A percentile compares a stretch with the other conserved stretches of the same genome.
Conservation (phyloP, 2,113 vertebrate genomes). For the Crocuta crocuta region DNA sequence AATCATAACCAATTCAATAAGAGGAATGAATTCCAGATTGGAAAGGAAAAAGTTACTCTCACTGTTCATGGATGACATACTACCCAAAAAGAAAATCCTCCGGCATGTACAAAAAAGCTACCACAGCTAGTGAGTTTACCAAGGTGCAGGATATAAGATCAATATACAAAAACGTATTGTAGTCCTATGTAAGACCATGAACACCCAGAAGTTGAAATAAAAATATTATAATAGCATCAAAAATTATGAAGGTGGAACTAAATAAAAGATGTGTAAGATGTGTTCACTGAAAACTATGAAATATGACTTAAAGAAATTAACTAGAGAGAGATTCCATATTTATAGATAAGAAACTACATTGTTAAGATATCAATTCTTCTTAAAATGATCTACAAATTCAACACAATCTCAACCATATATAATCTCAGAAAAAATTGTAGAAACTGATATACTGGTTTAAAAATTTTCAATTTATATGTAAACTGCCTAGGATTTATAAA, state of each 20-base stretch:
- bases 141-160: neutral
- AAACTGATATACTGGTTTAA: neutral
- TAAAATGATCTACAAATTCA: neutral
- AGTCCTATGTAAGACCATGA: neutral
- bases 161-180: neutral
- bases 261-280: neutral
- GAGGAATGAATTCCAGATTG: neutral
- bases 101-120: neutral
- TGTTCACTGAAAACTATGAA: neutral
- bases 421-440: neutral
- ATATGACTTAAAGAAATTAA: conserved; percentile 18
- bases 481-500: neutral
- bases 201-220: neutral
- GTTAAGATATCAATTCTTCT: neutral
- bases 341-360: neutral
- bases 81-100: neutral
- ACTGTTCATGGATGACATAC: neutral
- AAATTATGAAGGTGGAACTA: neutral
- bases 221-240: neutral
- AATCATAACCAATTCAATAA: neutral
- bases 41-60: neutral
- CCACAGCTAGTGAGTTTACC: neutral
- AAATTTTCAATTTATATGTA: neutral
- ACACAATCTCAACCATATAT: neutral
- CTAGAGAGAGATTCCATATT: neutral